Evolutionary conservation across 2,797 vertebrate genomes (phyloP), one percentile per base, ranked within the genome.

Genomic region (Aselliscus stoliczkanus): DNA sequence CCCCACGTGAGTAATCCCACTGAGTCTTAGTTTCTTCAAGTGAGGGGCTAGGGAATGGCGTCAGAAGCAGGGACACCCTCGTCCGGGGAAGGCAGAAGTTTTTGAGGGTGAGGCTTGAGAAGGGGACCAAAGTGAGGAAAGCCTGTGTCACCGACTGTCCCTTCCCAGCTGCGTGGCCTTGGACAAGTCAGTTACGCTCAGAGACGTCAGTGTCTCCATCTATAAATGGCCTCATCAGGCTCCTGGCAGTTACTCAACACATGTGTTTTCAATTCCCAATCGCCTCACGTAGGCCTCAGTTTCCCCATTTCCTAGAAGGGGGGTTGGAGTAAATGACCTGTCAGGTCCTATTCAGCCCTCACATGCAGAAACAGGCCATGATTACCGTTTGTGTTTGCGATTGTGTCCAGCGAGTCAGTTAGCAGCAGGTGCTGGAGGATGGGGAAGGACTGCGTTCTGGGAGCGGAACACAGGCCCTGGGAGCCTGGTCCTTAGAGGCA

Each of bases 1-100:
- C 7, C 14, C 23, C 27, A 39, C 21, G 5, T 84, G 84, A 75
- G 27, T 60, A 62, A 47, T 42, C 23, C 85, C 21, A 20, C 6
- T 75, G 79, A 91, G 44, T 47, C 34, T 95, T 67, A 15, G 82
- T 89, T 94, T 79, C 86, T 94, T 93, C 52, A 29, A 69, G 27
- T 47, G 47, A 88, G 34, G 92, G 37, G 56, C 67, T 52, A 8
- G 60, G 60, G 29, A 60, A 76, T 60, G 23, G 31, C 3, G 20
- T 84, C 37, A 56, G 47, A 56, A 73, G 44, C 54, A 73, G 50
- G 69, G 15, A 77, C 67, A 85, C 42, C 80, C n/a, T 50, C 39
- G 50, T 60, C 23, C 52, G 5, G n/a, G 8, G 64, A 70, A 64
- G 8, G 47, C 50, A 82, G 58, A 31, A 7, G 29, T 62, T 62